Evolutionary conservation across 1,140 invertebrate genomes (phyloP).

Genomic region (Drosophila micromelanica): DNA sequence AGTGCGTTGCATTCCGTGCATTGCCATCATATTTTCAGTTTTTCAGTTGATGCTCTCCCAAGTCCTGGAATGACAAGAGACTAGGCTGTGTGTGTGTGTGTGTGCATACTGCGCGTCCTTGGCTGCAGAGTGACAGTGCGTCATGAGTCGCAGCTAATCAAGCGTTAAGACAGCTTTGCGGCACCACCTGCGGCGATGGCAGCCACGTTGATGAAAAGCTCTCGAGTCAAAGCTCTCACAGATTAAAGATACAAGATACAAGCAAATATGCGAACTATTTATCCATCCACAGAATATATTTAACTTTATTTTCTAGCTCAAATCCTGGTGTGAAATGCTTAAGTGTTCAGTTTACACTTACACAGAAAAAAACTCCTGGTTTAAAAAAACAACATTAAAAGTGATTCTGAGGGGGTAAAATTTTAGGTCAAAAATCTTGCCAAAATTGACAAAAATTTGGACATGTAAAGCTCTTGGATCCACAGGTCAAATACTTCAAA

Average conservation of each 20-base stretch:
- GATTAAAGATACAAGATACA: background rate
- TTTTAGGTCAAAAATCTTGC: too few species aligned
- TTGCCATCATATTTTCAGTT: constrained; percentile 17
- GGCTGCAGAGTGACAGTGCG: background rate
- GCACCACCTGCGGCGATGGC: background rate
- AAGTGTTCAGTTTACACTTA: too few species aligned
- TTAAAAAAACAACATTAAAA: too few species aligned
- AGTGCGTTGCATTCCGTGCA: constrained; percentile 67
- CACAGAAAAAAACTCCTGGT: too few species aligned
- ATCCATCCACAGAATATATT: too few species aligned
- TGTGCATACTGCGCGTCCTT: background rate
- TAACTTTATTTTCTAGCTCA: too few species aligned
- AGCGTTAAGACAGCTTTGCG: constrained; percentile 40
- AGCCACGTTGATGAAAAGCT: constrained; percentile 13
- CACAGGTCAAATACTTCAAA: too few species aligned
- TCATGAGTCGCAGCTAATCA: constrained; percentile 59
- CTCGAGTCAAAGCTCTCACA: background rate
- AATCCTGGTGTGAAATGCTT: too few species aligned
- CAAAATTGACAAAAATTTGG: too few species aligned
- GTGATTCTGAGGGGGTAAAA: too few species aligned
- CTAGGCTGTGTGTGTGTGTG: background rate
- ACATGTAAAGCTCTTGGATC: too few species aligned
- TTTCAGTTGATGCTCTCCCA: constrained; percentile 37
- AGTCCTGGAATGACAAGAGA: constrained; percentile 24
- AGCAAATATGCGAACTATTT: background rate